Base-by-base conservation (phyloP, 2,113 vertebrate genomes). In the Cygnus buccinator region DNA sequence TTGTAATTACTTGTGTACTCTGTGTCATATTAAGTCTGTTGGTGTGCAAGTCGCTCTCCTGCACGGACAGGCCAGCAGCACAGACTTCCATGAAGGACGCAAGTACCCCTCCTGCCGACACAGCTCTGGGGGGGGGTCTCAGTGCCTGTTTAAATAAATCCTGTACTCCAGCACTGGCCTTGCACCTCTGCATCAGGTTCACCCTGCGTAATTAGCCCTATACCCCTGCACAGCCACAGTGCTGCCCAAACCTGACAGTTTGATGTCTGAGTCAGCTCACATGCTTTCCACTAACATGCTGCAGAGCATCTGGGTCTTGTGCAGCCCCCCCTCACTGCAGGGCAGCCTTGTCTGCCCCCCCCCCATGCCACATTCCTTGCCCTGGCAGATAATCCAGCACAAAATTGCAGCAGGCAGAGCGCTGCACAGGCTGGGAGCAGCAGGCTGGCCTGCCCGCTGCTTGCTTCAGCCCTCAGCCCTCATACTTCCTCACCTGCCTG, bases 121-220 rank as follows among this genome's bases (percentile, higher is more conserved):
- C 2, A 2, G 65, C 66, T 28, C 28, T 19, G 8, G 7, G 37
- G 37, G 13, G 44, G 23, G 15, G 14, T 68, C 52, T 35, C 29
- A 5, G 62, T 31, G 87, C 78, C 57, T 55, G 55, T 61, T 58
- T 58, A 13, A 95, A 94, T 96, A 95, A 96, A 96, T 31, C 86
- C 68, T 37, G 39, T 94, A 71, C 75, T 48, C 78, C 72, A 62
- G 79, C 39, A 2, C 59, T 3, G 68, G 9, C 17, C 31, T 37
- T 5, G 13, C 46, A 20, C 74, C 61, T 46, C 74, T 33, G 61
- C 78, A 10, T 11, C n/a, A 3, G 29, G n/a, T 19, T 17, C 29
- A 37, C 31, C 17, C 19, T 7, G 6, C 4, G 29, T 17, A 12
- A 10, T 2, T 11, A 9, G 22, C 18, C 20, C 19, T 3, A 14